Evolutionary conservation across 2,888 invertebrate species (phyloP).

Genomic region (Alloscopus bannaensis): DNA sequence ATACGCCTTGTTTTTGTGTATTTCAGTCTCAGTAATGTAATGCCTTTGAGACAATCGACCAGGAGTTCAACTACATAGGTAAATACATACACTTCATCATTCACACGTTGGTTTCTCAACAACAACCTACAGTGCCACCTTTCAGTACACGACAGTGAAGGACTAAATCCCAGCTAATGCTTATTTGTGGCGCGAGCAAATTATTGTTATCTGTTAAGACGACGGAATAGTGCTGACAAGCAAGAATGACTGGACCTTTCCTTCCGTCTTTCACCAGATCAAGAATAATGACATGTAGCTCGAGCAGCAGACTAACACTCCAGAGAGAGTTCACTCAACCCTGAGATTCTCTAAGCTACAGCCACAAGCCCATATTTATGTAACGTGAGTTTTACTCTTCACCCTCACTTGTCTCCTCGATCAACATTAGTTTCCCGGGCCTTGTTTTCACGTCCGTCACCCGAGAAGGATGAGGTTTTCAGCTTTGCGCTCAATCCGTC

Average conservation of each 20-base stretch:
- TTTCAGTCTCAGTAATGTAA: too few species aligned
- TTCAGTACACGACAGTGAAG: too few species aligned
- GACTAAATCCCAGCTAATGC: too few species aligned
- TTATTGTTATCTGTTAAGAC: background rate
- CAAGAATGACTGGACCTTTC: constrained; percentile 17
- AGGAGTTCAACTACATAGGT: too few species aligned
- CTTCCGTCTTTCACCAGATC: constrained; percentile 32
- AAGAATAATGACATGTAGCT: constrained; percentile 35
- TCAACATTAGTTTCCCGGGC: constrained; percentile 11
- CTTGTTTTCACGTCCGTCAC: background rate
- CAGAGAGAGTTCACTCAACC: constrained; percentile 11
- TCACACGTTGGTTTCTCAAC: background rate
- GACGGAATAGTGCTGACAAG: constrained; percentile 15
- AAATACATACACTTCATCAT: background rate
- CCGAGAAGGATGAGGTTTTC: constrained; percentile 19
- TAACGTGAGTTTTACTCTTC: background rate
- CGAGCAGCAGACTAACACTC: too few species aligned
- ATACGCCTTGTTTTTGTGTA: too few species aligned
- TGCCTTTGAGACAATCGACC: too few species aligned
- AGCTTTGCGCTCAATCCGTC: constrained; percentile 14
- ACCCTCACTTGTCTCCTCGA: background rate
- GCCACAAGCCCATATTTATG: background rate
- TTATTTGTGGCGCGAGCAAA: background rate
- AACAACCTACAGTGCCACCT: too few species aligned
- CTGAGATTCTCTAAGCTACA: background rate